Percentiles rank a stretch among this genome's conserved stretches.
Evolutionary conservation across 1,140 invertebrate species (phyloP).

Genomic region (Diorhabda elongata): DNA sequence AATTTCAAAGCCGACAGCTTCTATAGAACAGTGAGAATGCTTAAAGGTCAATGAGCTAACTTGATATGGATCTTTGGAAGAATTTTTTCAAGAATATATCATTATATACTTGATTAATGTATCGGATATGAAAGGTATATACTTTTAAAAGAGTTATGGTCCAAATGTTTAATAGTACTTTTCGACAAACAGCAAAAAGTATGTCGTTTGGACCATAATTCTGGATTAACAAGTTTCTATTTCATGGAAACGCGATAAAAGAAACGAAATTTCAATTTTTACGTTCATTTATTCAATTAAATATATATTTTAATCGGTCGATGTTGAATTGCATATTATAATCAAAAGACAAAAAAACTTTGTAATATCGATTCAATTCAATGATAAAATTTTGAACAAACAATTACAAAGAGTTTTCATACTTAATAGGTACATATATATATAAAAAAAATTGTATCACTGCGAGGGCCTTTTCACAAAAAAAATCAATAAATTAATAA

Average conservation of each 20-base stretch:
- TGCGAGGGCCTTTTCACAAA: conserved; percentile 27
- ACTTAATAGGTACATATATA: conserved; percentile 31
- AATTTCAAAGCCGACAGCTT: too few species aligned
- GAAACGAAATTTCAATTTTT: conserved; percentile 1
- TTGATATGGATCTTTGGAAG: too few species aligned
- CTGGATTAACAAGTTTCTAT: background rate
- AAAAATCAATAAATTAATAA: conserved; percentile 27
- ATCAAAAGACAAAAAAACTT: conserved; percentile 21
- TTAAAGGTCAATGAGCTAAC: too few species aligned
- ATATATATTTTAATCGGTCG: background rate
- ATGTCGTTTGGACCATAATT: background rate
- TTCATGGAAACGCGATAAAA: background rate
- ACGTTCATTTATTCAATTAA: background rate
- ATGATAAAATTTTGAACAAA: conserved; percentile 37
- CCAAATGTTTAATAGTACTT: background rate
- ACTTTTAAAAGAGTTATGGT: too few species aligned
- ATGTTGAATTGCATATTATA: conserved; percentile 21
- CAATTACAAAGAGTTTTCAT: conserved; percentile 32
- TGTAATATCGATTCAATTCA: conserved; percentile 9
- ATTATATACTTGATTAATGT: too few species aligned
- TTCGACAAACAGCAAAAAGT: background rate
- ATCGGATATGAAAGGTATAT: too few species aligned
- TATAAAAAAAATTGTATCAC: conserved; percentile 37
- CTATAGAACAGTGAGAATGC: too few species aligned
- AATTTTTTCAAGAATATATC: too few species aligned